phyloP scores from a whole-genome alignment of 1,140 invertebrate genomes.

The Samia ricini region DNA sequence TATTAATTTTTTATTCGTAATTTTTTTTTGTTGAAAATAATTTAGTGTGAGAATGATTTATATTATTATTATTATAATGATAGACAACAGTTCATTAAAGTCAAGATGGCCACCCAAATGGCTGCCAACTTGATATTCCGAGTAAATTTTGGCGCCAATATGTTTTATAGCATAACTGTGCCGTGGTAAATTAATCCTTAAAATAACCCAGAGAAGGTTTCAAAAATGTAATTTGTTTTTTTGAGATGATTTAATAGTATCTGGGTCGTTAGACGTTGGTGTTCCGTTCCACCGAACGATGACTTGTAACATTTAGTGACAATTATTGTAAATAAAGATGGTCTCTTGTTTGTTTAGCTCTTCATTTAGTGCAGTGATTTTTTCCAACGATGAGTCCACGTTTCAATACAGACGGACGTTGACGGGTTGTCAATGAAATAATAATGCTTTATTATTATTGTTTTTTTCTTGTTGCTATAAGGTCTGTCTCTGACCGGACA shows the following conservation, averaged over 20 bases:
- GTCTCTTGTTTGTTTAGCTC: slow-evolving; percentile 71
- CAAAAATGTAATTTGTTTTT: background rate
- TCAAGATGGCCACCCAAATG: slow-evolving; percentile 53
- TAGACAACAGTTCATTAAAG: slow-evolving; percentile 33
- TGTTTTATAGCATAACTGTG: slow-evolving; percentile 16
- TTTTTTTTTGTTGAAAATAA: background rate
- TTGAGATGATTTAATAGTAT: background rate
- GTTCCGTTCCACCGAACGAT: slow-evolving; percentile 68
- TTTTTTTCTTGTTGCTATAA: slow-evolving; percentile 10
- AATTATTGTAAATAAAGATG: slow-evolving; percentile 74
- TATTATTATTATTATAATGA: background rate
- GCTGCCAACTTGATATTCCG: slow-evolving; percentile 58
- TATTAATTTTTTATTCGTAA: background rate
- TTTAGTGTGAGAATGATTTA: background rate
- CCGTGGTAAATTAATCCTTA: slow-evolving; percentile 1
- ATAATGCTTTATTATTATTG: slow-evolving; percentile 14
- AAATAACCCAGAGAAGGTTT: background rate
- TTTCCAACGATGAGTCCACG: slow-evolving; percentile 52
- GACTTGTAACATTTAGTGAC: slow-evolving; percentile 56
- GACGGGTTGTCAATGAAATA: slow-evolving; percentile 20
- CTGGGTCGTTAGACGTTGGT: slow-evolving; percentile 46
- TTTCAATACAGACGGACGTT: slow-evolving; percentile 30
- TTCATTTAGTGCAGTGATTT: slow-evolving; percentile 70
- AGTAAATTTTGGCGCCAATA: slow-evolving; percentile 67
- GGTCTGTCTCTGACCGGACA: background rate